Base-by-base conservation (phyloP, 23 tunicate genomes). In the Styela plicata region DNA sequence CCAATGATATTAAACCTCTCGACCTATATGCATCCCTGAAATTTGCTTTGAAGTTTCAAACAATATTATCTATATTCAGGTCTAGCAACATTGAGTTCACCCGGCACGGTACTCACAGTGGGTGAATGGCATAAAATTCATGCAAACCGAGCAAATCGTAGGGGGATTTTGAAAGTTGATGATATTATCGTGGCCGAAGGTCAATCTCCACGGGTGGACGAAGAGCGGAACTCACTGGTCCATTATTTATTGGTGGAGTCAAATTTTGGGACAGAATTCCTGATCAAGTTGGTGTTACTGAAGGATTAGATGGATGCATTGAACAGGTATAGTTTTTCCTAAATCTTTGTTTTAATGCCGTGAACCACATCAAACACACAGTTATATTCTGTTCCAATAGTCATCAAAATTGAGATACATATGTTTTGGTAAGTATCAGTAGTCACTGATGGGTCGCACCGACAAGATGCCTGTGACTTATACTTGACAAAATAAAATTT, bases 301-400 rank as follows among this genome's bases (percentile, higher is more conserved):
- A 69, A 33, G 98, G 98, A 20, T 83, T 93, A 33, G 85, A 84
- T 30, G 98, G 98, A 5, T 93, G 98, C 65, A 63, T 93, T 23
- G 89, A 85, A 0, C 37, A 33, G 89, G 97, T 92, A 68, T n/a
- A n/a, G n/a, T n/a, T n/a, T n/a, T n/a, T n/a, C n/a, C n/a, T n/a
- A n/a, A n/a, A n/a, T n/a, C n/a, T n/a, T n/a, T n/a, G n/a, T n/a
- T n/a, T n/a, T n/a, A n/a, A n/a, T n/a, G n/a, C n/a, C n/a, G n/a
- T n/a, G n/a, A n/a, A n/a, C n/a, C n/a, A n/a, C n/a, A n/a, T n/a
- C n/a, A n/a, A n/a, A n/a, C n/a, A n/a, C n/a, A n/a, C n/a, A n/a
- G n/a, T n/a, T n/a, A n/a, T n/a, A n/a, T n/a, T n/a, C n/a, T n/a
- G n/a, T n/a, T n/a, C n/a, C n/a, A n/a, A n/a, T n/a, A n/a, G n/a